Evolutionary conservation across 1,140 invertebrate species (phyloP), one percentile per base, ranked within the genome.

Genomic region (Chionoecetes opilio): DNA sequence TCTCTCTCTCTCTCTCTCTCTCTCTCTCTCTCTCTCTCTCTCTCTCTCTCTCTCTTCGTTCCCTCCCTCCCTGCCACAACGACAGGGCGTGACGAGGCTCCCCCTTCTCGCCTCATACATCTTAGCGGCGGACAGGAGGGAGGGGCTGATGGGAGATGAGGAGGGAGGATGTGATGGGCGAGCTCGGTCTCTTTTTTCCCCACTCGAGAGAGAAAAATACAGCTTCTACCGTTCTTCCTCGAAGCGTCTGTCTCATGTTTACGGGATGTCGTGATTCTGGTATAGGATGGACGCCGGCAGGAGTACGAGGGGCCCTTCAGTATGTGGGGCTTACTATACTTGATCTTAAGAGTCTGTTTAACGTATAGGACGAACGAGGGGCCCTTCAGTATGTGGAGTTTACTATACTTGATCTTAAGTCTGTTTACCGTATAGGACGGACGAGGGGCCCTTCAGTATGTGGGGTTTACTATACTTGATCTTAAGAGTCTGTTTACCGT

Each of bases 41-140:
- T 63, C 53, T 63, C 53, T 63, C 53, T 63, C 53, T 75, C 63
- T 21, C 11, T 75, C 63, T 21, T 17, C 46, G 21, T 9, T 17
- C 21, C 46, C 63, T 75, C 63, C n/a, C 63, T 11, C 63, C n/a
- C n/a, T n/a, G 63, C 63, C 63, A 75, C 63, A 75, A 75, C 63
- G 63, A 75, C 63, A 75, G 63, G 63, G 63, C 63, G 63, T 75
- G 63, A 75, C 63, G 63, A 75, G 63, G 21, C 63, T 75, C 63
- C 63, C 63, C 63, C 63, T 75, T 75, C 63, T 26, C 63, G 63
- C 63, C n/a, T 75, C 63, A 75, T 75, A 75, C 63, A 75, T 75
- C 63, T 75, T 75, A 26, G n/a, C 63, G 63, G 63, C 63, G 63
- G 63, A 75, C 63, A 75, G 63, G 63, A 75, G 63, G 63, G n/a